Conservation (phyloP, 2,797 vertebrate genomes). For the Thalassophryne amazonica region DNA sequence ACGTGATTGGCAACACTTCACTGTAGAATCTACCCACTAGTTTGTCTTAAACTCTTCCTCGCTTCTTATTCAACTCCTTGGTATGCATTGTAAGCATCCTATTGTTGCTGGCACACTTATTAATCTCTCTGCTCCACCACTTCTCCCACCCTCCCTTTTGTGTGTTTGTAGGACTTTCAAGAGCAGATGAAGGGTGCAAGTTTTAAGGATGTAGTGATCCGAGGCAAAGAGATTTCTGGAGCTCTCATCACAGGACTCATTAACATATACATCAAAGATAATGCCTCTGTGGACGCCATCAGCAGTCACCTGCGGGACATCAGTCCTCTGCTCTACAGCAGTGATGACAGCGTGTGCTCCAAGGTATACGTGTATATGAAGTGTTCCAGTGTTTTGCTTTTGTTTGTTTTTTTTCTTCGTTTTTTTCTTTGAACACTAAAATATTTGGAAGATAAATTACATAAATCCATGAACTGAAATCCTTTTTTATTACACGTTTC, state of each 20-base stretch:
- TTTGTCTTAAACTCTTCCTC: not conserved
- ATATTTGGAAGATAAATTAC: too few relatives aligned
- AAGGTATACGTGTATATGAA: constrained; percentile 78
- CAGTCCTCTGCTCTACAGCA: constrained; percentile 94
- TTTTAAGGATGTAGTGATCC: constrained; percentile 93
- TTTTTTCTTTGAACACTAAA: not conserved
- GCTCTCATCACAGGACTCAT: constrained; percentile 93
- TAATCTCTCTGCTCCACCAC: not conserved
- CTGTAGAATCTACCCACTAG: not conserved
- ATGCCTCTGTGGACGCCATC: constrained; percentile 91
- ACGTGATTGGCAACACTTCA: not conserved
- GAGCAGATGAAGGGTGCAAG: constrained; percentile 90
- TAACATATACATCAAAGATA: constrained; percentile 96
- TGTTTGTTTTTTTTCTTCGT: not conserved
- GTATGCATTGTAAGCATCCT: not conserved
- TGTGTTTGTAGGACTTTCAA: constrained; percentile 86
- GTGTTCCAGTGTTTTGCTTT: not conserved
- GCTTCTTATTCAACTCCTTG: not conserved
- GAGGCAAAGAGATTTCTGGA: constrained; percentile 90
- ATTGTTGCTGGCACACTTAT: not conserved
- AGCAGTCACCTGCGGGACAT: constrained; percentile 91
- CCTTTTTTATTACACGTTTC: too few relatives aligned
- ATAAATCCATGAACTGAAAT: too few relatives aligned
- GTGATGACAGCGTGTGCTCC: constrained; percentile 93
- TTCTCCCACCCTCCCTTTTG: too few relatives aligned